A percentile compares a stretch with the other conserved stretches of the same genome.
Conservation (phyloP, 2,888 invertebrate species). For the Nebria brevicollis region DNA sequence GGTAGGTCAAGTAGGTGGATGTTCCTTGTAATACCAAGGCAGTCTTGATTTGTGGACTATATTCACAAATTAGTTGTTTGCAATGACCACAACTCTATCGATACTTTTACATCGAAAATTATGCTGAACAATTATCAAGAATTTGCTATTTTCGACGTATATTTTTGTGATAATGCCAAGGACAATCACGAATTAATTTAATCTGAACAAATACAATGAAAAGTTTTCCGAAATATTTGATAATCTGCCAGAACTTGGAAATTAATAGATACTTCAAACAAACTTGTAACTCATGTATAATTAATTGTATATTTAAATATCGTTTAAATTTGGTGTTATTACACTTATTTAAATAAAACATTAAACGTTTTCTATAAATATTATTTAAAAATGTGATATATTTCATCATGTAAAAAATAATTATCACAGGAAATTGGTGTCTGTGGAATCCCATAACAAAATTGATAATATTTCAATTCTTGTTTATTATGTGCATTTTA, state of each 20-base stretch:
- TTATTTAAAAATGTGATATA: background rate
- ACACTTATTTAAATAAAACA: too few species aligned
- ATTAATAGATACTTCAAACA: background rate
- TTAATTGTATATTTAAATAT: too few species aligned
- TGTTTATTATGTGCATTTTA: background rate
- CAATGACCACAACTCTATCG: background rate
- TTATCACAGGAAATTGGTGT: background rate
- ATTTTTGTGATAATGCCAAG: background rate
- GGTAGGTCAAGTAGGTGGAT: conserved; percentile 26
- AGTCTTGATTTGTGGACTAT: background rate
- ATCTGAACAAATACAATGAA: background rate
- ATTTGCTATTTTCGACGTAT: background rate
- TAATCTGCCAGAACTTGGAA: background rate
- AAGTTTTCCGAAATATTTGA: background rate
- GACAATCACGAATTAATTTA: background rate
- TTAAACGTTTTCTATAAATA: too few species aligned
- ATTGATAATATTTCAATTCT: background rate
- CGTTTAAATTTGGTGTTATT: too few species aligned
- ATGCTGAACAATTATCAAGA: background rate
- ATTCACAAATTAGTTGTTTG: background rate
- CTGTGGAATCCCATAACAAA: background rate
- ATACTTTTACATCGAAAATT: too few species aligned
- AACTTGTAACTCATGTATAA: background rate
- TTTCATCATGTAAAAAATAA: background rate
- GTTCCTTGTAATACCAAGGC: conserved; percentile 10